Percentiles rank a stretch among this genome's conserved stretches.
Evolutionary conservation across 2,113 vertebrate genomes (phyloP).

Genomic region (Nycticryphes semicollaris): DNA sequence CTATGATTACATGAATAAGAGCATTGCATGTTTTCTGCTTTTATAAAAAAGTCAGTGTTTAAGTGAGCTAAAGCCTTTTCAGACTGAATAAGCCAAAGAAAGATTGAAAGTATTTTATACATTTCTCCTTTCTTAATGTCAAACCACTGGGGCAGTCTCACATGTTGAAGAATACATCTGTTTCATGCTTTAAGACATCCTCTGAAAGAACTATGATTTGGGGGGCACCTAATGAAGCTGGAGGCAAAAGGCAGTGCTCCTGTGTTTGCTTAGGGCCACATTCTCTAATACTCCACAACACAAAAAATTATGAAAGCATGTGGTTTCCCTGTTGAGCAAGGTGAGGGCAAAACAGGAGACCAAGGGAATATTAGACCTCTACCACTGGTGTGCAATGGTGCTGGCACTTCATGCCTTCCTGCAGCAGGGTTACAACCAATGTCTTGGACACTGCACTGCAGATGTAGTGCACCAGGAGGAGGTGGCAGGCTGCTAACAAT

Average conservation of each 20-base stretch:
- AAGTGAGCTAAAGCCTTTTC: neutral
- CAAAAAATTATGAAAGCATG: neutral
- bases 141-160: rapidly evolving
- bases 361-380: neutral
- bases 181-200: neutral
- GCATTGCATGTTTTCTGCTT: neutral
- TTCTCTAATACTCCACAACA: neutral
- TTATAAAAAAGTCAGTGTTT: neutral
- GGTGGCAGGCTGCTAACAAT: neutral
- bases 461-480: rapidly evolving
- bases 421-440: neutral
- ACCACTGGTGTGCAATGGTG: neutral
- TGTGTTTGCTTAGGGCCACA: neutral
- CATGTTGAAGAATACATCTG: neutral
- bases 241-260: neutral
- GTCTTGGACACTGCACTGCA: neutral
- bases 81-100: neutral
- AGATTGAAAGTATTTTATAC: neutral
- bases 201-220: neutral
- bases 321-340: rapidly evolving
- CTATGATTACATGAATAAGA: neutral
- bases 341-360: neutral
- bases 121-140: neutral
- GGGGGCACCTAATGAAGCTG: neutral
- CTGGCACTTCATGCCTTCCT: neutral